phyloP scores from a whole-genome alignment of 37 sponge, comb jelly and placozoan species.

The Theonella swinhoei region DNA sequence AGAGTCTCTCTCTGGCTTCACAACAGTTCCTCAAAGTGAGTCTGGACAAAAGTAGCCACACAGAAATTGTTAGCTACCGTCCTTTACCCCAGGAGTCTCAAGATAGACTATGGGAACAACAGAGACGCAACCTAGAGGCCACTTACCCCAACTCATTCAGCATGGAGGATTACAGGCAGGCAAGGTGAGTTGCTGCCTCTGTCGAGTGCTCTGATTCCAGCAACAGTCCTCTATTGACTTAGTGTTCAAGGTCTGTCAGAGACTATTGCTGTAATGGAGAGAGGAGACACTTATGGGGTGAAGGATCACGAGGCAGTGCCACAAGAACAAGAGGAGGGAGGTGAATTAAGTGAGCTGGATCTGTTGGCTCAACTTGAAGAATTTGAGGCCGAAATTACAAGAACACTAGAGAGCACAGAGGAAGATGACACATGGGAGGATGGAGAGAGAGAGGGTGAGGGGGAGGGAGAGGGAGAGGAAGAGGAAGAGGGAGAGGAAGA shows the following conservation, averaged over 20 bases:
- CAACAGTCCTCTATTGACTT: too few species aligned
- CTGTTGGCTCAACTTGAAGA: conserved; percentile 33
- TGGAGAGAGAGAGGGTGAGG: background rate
- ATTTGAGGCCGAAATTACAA: conserved; percentile 37
- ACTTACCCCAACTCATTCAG: background rate
- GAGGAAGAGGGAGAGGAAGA: conserved; percentile 13
- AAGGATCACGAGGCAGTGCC: background rate
- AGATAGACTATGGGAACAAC: conserved; percentile 3
- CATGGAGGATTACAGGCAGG: conserved; percentile 1
- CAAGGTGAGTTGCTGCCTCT: background rate
- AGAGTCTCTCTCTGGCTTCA: conserved; percentile 35
- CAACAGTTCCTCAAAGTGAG: conserved; percentile 14
- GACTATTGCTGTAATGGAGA: conserved; percentile 39
- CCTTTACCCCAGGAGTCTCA: conserved; percentile 11
- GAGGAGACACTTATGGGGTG: background rate
- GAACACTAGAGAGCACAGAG: background rate
- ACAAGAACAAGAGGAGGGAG: background rate
- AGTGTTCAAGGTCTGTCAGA: conserved; percentile 21
- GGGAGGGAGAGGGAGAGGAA: conserved; percentile 8
- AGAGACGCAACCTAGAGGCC: background rate
- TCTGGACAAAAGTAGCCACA: background rate
- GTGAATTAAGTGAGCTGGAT: too few species aligned
- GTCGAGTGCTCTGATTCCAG: background rate
- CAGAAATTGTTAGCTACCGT: background rate
- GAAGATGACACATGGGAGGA: background rate